A percentile compares a stretch with the other conserved stretches of the same genome.
Conservation (phyloP, 2,797 vertebrate species). For the Sebastes kiyomatsui region DNA sequence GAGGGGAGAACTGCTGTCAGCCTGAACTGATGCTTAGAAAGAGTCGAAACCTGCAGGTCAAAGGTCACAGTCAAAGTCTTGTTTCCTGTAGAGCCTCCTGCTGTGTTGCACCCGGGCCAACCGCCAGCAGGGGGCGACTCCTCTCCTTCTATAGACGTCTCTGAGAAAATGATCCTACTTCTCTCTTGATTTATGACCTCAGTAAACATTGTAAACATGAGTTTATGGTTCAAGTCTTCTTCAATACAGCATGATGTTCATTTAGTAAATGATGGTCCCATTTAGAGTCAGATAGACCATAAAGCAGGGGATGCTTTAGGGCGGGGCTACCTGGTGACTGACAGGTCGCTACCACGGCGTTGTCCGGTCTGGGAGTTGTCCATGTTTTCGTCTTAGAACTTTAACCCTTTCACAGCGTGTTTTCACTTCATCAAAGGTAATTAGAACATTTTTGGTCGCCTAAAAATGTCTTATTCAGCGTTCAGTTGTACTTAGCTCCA, state of each 20-base stretch:
- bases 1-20: neutral
- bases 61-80: conserved; percentile 1
- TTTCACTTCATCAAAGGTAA: neutral
- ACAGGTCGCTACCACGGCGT: neutral
- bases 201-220: neutral
- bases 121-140: neutral
- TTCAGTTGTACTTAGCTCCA: too few relatives aligned
- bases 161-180: neutral
- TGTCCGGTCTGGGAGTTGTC: too few relatives aligned
- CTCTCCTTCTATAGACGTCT: neutral
- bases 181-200: neutral
- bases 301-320: neutral
- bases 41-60: neutral
- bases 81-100: neutral
- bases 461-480: too few relatives aligned
- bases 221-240: neutral
- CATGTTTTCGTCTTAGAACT: too few relatives aligned
- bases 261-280: neutral
- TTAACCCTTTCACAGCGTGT: neutral
- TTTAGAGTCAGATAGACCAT: neutral
- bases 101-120: neutral
- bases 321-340: neutral
- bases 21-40: neutral
- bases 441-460: too few relatives aligned
- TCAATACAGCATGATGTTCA: neutral